Conservation (phyloP, 2,113 vertebrate genomes). For the Garra rufa region DNA sequence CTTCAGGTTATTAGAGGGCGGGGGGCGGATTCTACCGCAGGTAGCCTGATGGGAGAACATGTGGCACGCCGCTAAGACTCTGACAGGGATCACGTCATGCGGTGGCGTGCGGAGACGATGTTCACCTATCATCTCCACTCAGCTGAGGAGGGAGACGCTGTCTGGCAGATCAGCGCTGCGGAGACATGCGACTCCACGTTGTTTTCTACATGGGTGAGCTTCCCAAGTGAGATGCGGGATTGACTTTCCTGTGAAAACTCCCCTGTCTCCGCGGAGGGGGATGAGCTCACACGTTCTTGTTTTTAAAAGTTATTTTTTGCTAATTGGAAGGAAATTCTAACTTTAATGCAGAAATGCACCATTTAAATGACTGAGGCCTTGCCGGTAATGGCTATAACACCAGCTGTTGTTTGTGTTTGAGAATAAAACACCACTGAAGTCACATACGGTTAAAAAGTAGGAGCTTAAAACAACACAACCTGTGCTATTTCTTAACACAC, state of each 20-base stretch:
- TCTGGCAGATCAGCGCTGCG: slow-evolving; percentile 36
- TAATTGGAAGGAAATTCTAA: not conserved
- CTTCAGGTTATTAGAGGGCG: slow-evolving; percentile 61
- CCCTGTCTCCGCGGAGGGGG: slow-evolving; percentile 3
- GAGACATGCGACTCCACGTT: slow-evolving; percentile 38
- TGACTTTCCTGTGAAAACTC: slow-evolving; percentile 21
- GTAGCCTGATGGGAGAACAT: slow-evolving; percentile 63
- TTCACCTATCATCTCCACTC: slow-evolving; percentile 46
- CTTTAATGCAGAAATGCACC: not conserved
- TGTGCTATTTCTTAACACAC: not conserved
- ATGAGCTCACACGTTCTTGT: slow-evolving; percentile 16
- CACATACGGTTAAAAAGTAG: not conserved
- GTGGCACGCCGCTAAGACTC: not conserved
- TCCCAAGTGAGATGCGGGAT: slow-evolving; percentile 29
- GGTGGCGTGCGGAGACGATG: slow-evolving; percentile 37
- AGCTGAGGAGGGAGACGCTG: slow-evolving; percentile 38
- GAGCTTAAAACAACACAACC: not conserved
- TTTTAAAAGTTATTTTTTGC: not conserved
- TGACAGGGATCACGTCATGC: slow-evolving; percentile 47
- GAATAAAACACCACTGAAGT: not conserved
- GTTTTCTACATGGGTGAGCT: slow-evolving; percentile 57
- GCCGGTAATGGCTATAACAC: not conserved
- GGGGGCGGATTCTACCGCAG: slow-evolving; percentile 54
- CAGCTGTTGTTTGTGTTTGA: not conserved
- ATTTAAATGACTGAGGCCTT: not conserved